These are phyloP conservation scores for Eutolmus rufibarbis DNA, from an alignment of 2,888 invertebrate species.

Conservation along the genomic window DNA sequence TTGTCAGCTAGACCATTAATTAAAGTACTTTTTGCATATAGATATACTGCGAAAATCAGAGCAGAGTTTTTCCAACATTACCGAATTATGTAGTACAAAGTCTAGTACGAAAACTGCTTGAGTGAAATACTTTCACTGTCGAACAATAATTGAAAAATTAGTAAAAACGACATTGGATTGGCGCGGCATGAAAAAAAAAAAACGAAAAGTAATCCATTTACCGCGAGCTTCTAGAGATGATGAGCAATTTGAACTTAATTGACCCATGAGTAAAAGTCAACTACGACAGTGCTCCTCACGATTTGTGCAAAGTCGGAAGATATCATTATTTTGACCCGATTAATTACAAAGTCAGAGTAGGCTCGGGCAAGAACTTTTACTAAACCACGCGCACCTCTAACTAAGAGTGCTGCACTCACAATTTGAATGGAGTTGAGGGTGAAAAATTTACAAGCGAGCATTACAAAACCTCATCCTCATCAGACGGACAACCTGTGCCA, in stretches of 20 bases:
- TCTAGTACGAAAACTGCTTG: neutral
- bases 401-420: neutral
- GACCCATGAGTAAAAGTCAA: constrained; percentile 18
- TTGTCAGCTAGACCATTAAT: neutral
- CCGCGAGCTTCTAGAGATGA: neutral
- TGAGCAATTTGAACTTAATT: constrained; percentile 20
- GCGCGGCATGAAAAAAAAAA: neutral
- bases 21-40: neutral
- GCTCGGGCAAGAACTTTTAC: neutral
- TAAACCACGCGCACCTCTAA: neutral
- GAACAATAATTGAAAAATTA: neutral
- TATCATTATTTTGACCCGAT: constrained; percentile 18
- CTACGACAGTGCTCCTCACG: neutral
- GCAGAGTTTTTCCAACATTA: neutral
- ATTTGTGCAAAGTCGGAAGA: constrained; percentile 13
- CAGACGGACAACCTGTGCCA: neutral
- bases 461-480: constrained; percentile 11
- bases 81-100: neutral
- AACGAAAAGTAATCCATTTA: neutral
- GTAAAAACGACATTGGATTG: neutral
- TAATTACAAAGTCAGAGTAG: constrained; percentile 1
- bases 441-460: neutral
- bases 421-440: neutral
- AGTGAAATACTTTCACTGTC: neutral
- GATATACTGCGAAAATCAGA: neutral